Evolutionary conservation across 2,113 vertebrate species (phyloP), one percentile per base, ranked within the genome.

Genomic region (Puntigrus tetrazona): DNA sequence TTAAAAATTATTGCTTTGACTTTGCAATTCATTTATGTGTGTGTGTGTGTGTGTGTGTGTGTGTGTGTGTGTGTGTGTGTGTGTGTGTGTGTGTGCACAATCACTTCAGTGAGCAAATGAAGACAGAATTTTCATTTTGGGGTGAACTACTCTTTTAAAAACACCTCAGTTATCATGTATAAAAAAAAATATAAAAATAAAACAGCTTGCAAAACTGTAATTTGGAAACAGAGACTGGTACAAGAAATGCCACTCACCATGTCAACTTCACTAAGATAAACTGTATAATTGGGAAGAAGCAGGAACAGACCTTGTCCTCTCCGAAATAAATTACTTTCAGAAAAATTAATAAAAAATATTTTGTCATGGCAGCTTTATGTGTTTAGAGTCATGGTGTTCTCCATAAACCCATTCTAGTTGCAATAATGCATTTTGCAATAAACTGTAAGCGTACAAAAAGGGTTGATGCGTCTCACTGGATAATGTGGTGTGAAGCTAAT

Each of bases 401-500:
- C 65, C 5, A 57, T 20, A 25, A 45, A 34, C 16, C 14, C 14
- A 25, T 82, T 82, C 20, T 14, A 22, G 3, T 38, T 61, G 36
- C 25, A 82, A 82, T 27, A 75, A 50, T 75, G 45, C 57, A 36
- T 67, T 87, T 69, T 69, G 31, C 47, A 61, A 78, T 59, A 80
- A 85, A 76, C 27, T 16, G 16, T 78, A 34, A n/a, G 74, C 16
- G n/a, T 61, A 78, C 22, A 59, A 57, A 65, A 57, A 47, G 74
- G 75, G 59, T 36, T 67, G 79, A 85, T 77, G 74, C 8, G 41
- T 84, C 65, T 52, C 31, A 20, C 13, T 47, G n/a, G 57, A 63
- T 85, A 84, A 86, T 76, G 81, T 57, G 50, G 76, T 76, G 81
- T 34, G 57, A 86, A 88, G 75, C 69, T 85, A 69, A 83, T 88